Evolutionary conservation across 2,113 vertebrate genomes (phyloP), one percentile per base, ranked within the genome.

Genomic region (Oryzias woworae): DNA sequence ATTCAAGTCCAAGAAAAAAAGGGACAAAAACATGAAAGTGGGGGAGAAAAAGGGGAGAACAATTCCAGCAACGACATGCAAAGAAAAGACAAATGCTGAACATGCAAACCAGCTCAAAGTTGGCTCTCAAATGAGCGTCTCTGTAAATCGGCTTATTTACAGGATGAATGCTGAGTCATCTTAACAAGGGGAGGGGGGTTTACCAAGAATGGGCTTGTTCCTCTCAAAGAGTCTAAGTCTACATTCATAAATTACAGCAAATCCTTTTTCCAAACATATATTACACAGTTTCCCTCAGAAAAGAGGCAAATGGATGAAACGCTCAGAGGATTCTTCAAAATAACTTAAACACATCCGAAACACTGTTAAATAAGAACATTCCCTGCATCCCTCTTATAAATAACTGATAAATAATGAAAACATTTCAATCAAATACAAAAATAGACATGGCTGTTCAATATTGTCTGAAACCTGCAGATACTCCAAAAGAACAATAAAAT

Each of bases 211-310:
- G 89, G 90, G 85, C 87, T 78, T 78, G 78, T 87, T 91, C 89
- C 83, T 86, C 92, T 90, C 85, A 88, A 80, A 91, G 91, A 94
- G 92, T 92, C 94, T 96, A 95, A 42, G 86, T 94, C 94, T 96
- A 95, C 94, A 93, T 94, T 95, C 93, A 93, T 92, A 93, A 94
- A 93, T 94, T 91, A 93, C 90, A 81, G 86, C 90, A 92, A 95
- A 91, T 90, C 69, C 86, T 90, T 91, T 88, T 86, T 78, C 87
- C 81, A 79, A 92, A 89, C 69, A 69, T 89, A 92, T 90, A 81
- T 88, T 91, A 92, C 92, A 92, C 78, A 75, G 79, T 88, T 85
- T 88, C 81, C 91, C 83, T 78, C 49, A 91, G 85, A 91, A 85
- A 42, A 7, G n/a, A 15, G 20, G 84, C 77, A 17, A 70, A 86